phyloP scores from a whole-genome alignment of 2,888 invertebrate species.

The Sesamia inferens region DNA sequence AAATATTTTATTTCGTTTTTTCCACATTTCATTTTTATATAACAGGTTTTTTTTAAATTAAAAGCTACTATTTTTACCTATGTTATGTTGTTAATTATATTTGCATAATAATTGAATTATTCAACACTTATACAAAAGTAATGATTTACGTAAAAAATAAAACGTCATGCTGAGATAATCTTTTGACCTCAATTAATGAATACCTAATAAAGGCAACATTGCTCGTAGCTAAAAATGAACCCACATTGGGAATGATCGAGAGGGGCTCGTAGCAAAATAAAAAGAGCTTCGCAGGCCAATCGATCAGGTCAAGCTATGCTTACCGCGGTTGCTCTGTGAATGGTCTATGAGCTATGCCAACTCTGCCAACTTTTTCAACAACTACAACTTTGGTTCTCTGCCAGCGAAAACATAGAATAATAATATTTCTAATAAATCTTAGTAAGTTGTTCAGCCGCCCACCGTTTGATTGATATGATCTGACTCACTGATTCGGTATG shows the following conservation, averaged over 20 bases:
- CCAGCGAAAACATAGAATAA: background rate
- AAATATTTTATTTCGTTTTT: background rate
- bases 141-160: background rate
- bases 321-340: no score
- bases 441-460: background rate
- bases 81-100: slow-evolving; percentile 6
- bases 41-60: slow-evolving; percentile 14
- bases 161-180: no score
- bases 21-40: background rate
- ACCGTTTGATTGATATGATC: background rate
- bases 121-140: background rate
- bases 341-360: no score
- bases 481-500: background rate
- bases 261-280: no score
- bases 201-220: no score
- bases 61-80: background rate
- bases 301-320: no score
- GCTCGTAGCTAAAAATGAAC: no score
- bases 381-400: no score
- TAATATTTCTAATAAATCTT: slow-evolving; percentile 1
- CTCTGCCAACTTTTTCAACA: no score
- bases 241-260: no score
- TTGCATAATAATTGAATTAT: background rate
- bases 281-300: no score
- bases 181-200: no score